Evolutionary conservation across 2,888 invertebrate species (phyloP).

Genomic region (Mythimna ferrago): DNA sequence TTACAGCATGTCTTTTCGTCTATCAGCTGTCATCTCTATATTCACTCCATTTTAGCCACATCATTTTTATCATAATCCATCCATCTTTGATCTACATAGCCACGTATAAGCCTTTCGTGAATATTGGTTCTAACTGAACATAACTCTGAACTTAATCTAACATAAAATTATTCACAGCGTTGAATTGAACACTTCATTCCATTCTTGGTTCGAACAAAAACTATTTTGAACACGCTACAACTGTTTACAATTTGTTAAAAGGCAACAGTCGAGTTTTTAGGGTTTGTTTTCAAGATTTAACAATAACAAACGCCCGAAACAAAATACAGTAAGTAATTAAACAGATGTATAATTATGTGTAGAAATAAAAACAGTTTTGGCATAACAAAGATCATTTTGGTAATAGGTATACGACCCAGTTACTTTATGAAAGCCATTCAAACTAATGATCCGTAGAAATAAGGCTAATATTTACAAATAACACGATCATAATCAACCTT

Average conservation of each 20-base stretch:
- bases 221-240: constrained; percentile 33
- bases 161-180: constrained; percentile 2
- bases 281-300: constrained; percentile 40
- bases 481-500: constrained; percentile 1
- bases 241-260: constrained; percentile 47
- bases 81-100: background rate
- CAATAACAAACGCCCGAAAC: constrained; percentile 41
- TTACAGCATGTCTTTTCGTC: background rate
- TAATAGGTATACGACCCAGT: background rate
- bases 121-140: background rate
- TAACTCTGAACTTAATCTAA: background rate
- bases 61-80: background rate
- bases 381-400: constrained; percentile 14
- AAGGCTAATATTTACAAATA: constrained; percentile 9
- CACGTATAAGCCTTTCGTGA: background rate
- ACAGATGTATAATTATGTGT: constrained; percentile 28
- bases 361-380: background rate
- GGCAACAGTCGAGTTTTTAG: constrained; percentile 39
- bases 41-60: background rate
- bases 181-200: constrained; percentile 7
- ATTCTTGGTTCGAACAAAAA: constrained; percentile 27
- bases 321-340: constrained; percentile 39
- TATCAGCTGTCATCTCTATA: background rate
- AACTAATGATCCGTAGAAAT: background rate
- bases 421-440: background rate